phyloP scores from a whole-genome alignment of 2,888 invertebrate genomes.

The Thyatira batis region DNA sequence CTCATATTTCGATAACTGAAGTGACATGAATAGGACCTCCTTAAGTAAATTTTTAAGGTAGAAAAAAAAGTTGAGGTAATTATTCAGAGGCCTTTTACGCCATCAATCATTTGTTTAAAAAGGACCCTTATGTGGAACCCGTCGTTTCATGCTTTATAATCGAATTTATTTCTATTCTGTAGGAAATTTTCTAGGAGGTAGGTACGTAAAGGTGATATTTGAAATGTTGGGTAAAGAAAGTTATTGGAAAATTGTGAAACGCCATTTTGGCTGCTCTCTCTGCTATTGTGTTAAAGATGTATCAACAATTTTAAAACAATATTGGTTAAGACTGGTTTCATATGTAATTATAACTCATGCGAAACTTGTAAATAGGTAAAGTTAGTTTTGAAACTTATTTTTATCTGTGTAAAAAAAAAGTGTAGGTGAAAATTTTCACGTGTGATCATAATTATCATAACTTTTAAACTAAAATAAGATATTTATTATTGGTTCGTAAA shows the following conservation, averaged over 20 bases:
- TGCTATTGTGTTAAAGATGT: too few relatives aligned
- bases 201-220: constrained; percentile 8
- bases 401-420: too few relatives aligned
- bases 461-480: too few relatives aligned
- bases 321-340: too few relatives aligned
- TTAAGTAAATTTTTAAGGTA: constrained; percentile 12
- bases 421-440: too few relatives aligned
- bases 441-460: too few relatives aligned
- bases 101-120: constrained; percentile 37
- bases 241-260: not conserved
- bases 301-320: too few relatives aligned
- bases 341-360: not conserved
- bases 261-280: not conserved
- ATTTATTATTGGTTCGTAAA: too few relatives aligned
- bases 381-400: too few relatives aligned
- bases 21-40: constrained; percentile 10
- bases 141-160: constrained; percentile 17
- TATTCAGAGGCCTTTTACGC: constrained; percentile 18
- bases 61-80: constrained; percentile 16
- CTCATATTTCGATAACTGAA: constrained; percentile 1
- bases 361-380: too few relatives aligned
- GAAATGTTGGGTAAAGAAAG: not conserved
- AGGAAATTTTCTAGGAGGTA: constrained; percentile 7
- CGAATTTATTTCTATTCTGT: constrained; percentile 25
- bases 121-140: constrained; percentile 12